A percentile compares a stretch with the other conserved stretches of the same genome.
Conservation (phyloP, 2,888 invertebrate genomes). For the Eilema sororculum region DNA sequence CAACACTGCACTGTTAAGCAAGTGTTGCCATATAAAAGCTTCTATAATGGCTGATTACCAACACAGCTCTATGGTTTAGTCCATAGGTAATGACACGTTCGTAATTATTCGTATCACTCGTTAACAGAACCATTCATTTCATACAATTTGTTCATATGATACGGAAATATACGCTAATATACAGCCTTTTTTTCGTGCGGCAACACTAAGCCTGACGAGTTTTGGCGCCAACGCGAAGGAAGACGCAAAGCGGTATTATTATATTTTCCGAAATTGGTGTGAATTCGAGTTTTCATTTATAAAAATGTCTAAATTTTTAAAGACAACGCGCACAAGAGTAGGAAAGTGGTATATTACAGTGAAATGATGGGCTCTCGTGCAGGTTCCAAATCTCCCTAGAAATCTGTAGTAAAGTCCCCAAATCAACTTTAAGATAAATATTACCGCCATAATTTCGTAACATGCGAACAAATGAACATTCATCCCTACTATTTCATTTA, state of each 20-base stretch:
- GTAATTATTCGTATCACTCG: conserved; percentile 15
- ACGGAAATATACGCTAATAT: conserved; percentile 1
- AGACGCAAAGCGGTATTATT: no score
- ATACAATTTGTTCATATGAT: conserved; percentile 12
- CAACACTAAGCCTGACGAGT: background rate
- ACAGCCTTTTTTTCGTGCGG: background rate
- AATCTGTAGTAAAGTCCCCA: no score
- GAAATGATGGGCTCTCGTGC: no score
- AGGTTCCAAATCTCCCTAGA: no score
- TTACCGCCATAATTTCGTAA: conserved; percentile 16
- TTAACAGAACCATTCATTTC: conserved; percentile 29
- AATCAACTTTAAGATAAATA: background rate
- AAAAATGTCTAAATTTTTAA: no score
- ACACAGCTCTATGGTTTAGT: conserved; percentile 6
- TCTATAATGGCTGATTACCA: background rate
- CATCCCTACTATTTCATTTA: conserved; percentile 25
- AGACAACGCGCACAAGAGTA: no score
- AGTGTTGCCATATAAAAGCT: background rate
- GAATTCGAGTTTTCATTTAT: no score
- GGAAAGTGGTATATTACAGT: no score
- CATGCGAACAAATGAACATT: conserved; percentile 18
- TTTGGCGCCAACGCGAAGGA: no score
- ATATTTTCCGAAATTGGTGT: no score
- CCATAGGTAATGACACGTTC: conserved; percentile 12
- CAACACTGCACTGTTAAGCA: background rate